A percentile compares a stretch with the other conserved stretches of the same genome.
These are phyloP conservation scores for Synchiropus splendidus DNA, from an alignment of 2,113 vertebrate genomes.

Conservation along the genomic window DNA sequence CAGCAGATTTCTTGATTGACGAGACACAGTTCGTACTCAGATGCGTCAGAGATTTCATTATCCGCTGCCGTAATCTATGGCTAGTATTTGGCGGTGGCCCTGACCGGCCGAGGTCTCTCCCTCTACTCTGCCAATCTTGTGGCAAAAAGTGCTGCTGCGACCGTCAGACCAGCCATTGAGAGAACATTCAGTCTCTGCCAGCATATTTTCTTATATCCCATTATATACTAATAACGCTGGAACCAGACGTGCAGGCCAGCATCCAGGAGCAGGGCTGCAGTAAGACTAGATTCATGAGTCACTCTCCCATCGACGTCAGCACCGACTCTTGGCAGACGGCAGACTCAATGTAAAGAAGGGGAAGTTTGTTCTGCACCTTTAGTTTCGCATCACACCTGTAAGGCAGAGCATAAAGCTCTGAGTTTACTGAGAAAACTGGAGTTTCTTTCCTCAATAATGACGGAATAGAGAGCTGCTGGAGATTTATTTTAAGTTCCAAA, in stretches of 20 bases:
- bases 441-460: conserved; percentile 15
- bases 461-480: not conserved
- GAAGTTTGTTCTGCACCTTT: conserved; percentile 48
- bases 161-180: conserved; percentile 29
- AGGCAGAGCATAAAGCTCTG: conserved; percentile 27
- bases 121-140: conserved; percentile 30
- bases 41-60: conserved; percentile 40
- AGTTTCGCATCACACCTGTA: conserved; percentile 47
- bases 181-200: conserved; percentile 35
- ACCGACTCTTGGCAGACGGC: conserved; percentile 41
- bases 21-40: conserved; percentile 18
- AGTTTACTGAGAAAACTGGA: conserved; percentile 33
- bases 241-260: conserved; percentile 40
- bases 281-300: conserved; percentile 65
- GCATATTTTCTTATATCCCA: conserved; percentile 53
- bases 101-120: conserved; percentile 28
- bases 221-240: conserved; percentile 54
- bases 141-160: conserved; percentile 30
- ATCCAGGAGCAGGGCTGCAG: conserved; percentile 51
- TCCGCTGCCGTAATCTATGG: conserved; percentile 39
- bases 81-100: conserved; percentile 42
- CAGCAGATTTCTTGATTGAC: conserved; percentile 32
- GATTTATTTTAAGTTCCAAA: conserved; percentile 15
- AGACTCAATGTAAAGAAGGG: conserved; percentile 48
- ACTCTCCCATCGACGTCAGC: conserved; percentile 61